phyloP scores from a whole-genome alignment of 2,888 invertebrate species.

The Nephrotoma guestfalica region DNA sequence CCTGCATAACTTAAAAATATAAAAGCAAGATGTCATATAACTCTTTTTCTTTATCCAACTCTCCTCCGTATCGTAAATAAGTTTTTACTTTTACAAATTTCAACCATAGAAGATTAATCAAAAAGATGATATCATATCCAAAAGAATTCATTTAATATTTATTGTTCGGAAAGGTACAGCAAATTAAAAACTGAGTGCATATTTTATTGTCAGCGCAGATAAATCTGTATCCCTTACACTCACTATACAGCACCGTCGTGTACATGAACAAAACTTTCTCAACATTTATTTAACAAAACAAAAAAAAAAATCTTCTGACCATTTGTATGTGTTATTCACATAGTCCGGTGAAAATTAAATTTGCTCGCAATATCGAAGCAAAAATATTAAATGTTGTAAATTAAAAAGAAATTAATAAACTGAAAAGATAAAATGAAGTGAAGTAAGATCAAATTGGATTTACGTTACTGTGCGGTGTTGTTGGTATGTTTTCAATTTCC shows the following conservation, averaged over 20 bases:
- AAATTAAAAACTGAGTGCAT: background rate
- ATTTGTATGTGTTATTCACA: background rate
- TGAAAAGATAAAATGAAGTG: background rate
- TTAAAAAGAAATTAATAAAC: background rate
- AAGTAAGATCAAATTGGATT: background rate
- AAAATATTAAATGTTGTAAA: background rate
- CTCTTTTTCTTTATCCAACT: background rate
- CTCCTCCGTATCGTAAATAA: background rate
- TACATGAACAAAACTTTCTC: background rate
- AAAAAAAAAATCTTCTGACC: background rate
- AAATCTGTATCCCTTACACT: background rate
- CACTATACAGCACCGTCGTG: too few relatives aligned
- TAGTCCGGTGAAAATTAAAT: background rate
- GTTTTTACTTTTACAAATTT: background rate
- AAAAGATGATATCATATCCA: background rate
- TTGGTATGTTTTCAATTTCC: background rate
- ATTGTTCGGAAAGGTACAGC: background rate
- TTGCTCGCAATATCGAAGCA: background rate
- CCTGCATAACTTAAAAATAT: background rate
- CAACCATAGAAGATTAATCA: background rate
- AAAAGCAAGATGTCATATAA: background rate
- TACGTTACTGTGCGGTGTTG: background rate
- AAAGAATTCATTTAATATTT: background rate
- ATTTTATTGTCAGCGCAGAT: background rate
- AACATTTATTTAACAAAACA: background rate